phyloP scores from a whole-genome alignment of 2,113 vertebrate species.

The Oxyura jamaicensis region DNA sequence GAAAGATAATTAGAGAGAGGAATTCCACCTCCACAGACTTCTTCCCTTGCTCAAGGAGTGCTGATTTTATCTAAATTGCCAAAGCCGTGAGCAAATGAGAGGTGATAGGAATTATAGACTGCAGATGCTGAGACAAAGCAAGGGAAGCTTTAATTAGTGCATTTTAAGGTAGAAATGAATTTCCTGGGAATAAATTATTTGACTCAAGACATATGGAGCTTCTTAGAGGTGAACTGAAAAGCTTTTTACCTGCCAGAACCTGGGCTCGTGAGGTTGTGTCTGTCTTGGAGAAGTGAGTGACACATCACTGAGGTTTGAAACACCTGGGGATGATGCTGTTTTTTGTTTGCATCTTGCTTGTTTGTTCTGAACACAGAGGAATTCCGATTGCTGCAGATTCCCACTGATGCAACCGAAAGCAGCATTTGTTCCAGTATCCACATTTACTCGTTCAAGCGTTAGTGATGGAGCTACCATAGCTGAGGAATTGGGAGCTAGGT shows the following conservation, averaged over 20 bases:
- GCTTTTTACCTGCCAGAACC: not conserved
- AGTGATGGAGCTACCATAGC: not conserved
- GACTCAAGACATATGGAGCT: not conserved
- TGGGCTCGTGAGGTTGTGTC: not conserved
- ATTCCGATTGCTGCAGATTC: not conserved
- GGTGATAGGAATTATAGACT: constrained; percentile 48
- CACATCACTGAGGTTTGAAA: not conserved
- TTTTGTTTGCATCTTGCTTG: not conserved
- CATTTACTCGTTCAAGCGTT: not conserved
- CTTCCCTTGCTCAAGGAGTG: constrained; percentile 36
- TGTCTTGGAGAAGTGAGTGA: not conserved
- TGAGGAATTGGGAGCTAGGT: not conserved
- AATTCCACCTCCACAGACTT: constrained; percentile 47
- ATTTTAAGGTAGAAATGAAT: constrained; percentile 45
- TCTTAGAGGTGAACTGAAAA: constrained; percentile 21
- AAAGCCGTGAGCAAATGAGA: constrained; percentile 52
- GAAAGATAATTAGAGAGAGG: constrained; percentile 61
- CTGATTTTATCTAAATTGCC: constrained; percentile 61
- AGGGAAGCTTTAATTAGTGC: constrained; percentile 55
- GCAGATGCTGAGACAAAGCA: constrained; percentile 48
- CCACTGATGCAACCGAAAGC: not conserved
- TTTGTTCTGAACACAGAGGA: not conserved
- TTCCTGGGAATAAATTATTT: constrained; percentile 57
- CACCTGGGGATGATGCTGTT: not conserved
- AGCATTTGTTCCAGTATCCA: not conserved